phyloP scores from a whole-genome alignment of 2,797 vertebrate species.

The Phyllotis vaccarum region DNA sequence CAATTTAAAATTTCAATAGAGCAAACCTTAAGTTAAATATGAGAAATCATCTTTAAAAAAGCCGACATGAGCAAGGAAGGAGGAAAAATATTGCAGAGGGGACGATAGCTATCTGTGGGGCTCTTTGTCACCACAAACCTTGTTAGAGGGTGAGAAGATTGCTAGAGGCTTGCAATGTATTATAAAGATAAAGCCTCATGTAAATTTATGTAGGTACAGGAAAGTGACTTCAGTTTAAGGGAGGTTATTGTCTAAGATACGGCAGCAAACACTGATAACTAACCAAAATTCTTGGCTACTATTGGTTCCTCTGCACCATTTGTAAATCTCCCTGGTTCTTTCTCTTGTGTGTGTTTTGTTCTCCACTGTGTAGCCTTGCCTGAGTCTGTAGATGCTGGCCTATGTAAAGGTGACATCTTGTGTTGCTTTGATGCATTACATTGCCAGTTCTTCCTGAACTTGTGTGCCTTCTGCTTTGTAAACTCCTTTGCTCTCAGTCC shows the following conservation, averaged over 20 bases:
- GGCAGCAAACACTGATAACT: not conserved
- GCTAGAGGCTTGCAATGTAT: not conserved
- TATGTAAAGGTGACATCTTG: slow-evolving; percentile 81
- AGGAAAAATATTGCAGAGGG: not conserved
- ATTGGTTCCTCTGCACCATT: not conserved
- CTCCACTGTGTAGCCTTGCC: not conserved
- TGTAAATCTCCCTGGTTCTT: slow-evolving; percentile 14
- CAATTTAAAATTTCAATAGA: not conserved
- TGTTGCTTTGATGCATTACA: slow-evolving; percentile 80
- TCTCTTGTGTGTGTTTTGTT: not conserved
- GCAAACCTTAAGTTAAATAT: not conserved
- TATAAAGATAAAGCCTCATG: not conserved
- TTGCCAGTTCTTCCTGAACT: slow-evolving; percentile 2
- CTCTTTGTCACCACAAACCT: not conserved
- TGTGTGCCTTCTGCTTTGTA: slow-evolving; percentile 11
- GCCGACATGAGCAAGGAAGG: not conserved
- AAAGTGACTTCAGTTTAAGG: not conserved
- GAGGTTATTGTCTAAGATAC: slow-evolving; percentile 6
- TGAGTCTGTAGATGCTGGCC: not conserved
- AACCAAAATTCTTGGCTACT: not conserved
- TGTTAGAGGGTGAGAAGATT: not conserved
- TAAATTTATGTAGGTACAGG: not conserved
- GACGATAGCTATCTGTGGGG: not conserved
- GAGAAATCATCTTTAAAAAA: not conserved
- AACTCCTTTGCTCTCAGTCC: slow-evolving; percentile 32